Evolutionary conservation across 2,888 invertebrate species (phyloP).

Genomic region (Balanococcus diminutus): DNA sequence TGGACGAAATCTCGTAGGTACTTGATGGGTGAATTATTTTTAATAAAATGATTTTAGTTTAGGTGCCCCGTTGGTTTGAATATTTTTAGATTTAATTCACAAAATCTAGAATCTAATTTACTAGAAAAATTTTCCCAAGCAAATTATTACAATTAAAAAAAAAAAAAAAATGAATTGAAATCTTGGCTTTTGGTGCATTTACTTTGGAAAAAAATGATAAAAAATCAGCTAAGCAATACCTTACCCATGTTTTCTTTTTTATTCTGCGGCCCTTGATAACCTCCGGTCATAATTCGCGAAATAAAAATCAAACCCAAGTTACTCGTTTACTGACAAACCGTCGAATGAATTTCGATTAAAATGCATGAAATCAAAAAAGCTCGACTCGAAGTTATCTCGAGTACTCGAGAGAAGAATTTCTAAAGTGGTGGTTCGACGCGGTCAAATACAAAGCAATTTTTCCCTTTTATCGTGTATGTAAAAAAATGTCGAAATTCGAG

Average conservation of each 20-base stretch:
- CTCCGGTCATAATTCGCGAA: background rate
- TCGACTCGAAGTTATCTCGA: conserved; percentile 10
- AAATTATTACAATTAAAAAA: background rate
- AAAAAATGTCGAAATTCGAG: conserved; percentile 10
- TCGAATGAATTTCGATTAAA: conserved; percentile 23
- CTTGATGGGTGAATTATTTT: background rate
- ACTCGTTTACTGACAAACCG: background rate
- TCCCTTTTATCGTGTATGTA: background rate
- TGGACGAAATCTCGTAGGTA: background rate
- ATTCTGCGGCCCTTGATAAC: conserved; percentile 24
- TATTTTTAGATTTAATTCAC: too few relatives aligned
- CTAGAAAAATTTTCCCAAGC: too few relatives aligned
- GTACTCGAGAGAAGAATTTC: background rate
- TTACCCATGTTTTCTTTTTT: conserved; percentile 26
- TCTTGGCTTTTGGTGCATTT: too few relatives aligned
- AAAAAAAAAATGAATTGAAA: too few relatives aligned
- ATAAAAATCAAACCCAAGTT: background rate
- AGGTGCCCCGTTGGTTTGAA: too few relatives aligned
- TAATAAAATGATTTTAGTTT: background rate
- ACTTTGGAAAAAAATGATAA: background rate
- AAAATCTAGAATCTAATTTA: background rate
- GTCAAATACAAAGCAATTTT: conserved; percentile 26
- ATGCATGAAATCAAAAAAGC: conserved; percentile 10
- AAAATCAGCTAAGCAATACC: background rate
- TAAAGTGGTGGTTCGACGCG: background rate